phyloP scores from a whole-genome alignment of 2,888 invertebrate genomes.

The Teinopalpus imperialis region DNA sequence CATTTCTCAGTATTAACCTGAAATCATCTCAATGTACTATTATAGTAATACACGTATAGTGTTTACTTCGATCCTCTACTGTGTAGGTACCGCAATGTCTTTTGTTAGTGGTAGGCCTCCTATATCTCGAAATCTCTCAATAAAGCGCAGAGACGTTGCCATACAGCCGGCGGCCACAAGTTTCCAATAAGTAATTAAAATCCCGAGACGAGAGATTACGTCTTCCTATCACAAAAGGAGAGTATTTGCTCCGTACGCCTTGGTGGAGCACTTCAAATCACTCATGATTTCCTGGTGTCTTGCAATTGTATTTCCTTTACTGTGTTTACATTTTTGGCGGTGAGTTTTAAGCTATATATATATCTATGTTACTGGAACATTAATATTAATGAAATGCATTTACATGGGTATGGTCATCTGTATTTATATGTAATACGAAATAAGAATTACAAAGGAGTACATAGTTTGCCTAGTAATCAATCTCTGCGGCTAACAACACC shows the following conservation, averaged over 20 bases:
- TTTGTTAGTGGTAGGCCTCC: conserved; percentile 38
- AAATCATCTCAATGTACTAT: no score
- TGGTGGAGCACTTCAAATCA: conserved; percentile 54
- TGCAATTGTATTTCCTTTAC: conserved; percentile 33
- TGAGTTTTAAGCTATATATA: no score
- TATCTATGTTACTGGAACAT: no score
- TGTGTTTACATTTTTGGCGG: conserved; percentile 10
- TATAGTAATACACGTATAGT: no score
- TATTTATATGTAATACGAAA: no score
- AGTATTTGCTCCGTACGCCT: conserved; percentile 64
- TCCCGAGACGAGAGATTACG: conserved; percentile 73
- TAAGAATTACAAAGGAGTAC: no score
- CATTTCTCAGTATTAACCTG: no score
- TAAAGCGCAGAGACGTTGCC: conserved; percentile 67
- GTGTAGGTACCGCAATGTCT: conserved; percentile 4
- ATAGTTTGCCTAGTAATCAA: no score
- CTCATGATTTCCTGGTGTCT: conserved; percentile 60
- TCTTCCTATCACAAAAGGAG: conserved; percentile 58
- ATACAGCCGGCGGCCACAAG: conserved; percentile 77
- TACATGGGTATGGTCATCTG: no score
- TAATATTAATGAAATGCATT: no score
- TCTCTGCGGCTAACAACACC: no score
- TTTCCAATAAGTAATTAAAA: conserved; percentile 82
- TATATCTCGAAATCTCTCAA: conserved; percentile 61
- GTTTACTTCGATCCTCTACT: background rate